Evolutionary conservation across 2,113 vertebrate species (phyloP).

Genomic region (Meriones unguiculatus): DNA sequence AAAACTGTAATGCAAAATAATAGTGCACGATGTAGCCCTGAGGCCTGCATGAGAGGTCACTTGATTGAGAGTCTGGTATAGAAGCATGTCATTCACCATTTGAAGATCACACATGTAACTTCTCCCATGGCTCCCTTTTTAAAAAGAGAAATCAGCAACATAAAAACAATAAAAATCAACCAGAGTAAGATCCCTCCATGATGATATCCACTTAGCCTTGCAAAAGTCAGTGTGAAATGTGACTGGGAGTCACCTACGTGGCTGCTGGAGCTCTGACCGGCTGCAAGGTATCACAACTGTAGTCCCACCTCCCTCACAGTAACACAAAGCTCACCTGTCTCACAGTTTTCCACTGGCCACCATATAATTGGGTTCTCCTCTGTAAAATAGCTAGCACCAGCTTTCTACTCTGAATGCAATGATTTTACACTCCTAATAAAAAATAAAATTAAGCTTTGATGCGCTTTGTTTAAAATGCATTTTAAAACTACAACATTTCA

Average conservation of each 20-base stretch:
- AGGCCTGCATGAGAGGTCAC: neutral
- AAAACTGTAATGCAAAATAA: neutral
- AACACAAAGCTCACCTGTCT: conserved; percentile 13
- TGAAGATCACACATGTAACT: neutral
- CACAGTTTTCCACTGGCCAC: neutral
- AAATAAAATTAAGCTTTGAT: neutral
- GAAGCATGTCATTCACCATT: neutral
- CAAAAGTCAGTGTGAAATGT: neutral
- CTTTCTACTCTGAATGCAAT: neutral
- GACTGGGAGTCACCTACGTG: neutral
- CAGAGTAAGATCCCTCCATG: neutral
- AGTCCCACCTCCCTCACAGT: neutral
- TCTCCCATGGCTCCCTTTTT: neutral
- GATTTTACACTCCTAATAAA: neutral
- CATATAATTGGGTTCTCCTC: neutral
- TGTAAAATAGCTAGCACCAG: neutral
- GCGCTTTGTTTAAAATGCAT: conserved; percentile 25
- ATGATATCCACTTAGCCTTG: neutral
- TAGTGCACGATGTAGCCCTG: neutral
- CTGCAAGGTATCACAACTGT: neutral
- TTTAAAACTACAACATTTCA: conserved; percentile 28
- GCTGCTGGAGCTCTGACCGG: neutral
- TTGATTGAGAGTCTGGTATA: neutral
- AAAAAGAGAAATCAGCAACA: neutral
- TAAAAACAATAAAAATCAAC: neutral